Conservation (phyloP, 2,113 vertebrate genomes). For the Lagopus leucura region DNA sequence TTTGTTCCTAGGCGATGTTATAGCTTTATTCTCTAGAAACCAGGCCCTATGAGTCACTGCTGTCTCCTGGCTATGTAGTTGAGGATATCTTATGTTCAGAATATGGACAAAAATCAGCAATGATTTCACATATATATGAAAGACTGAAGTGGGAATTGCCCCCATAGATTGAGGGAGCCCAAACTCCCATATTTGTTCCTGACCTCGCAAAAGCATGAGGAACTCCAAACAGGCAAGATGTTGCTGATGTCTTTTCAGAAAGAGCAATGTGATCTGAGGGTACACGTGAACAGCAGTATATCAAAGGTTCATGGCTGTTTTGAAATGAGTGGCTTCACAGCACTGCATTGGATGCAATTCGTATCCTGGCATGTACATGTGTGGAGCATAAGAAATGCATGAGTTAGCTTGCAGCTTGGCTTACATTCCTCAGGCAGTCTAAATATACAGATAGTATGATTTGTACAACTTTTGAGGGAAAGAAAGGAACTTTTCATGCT, state of each 20-base stretch:
- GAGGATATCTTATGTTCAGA: neutral
- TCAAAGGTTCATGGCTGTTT: neutral
- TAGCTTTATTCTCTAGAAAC: neutral
- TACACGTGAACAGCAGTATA: neutral
- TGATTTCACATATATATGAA: neutral
- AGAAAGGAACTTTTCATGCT: neutral
- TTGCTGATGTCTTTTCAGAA: neutral
- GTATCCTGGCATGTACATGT: neutral
- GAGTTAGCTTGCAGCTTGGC: neutral
- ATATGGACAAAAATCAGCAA: neutral
- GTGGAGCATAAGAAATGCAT: neutral
- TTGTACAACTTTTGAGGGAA: neutral
- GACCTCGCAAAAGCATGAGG: neutral
- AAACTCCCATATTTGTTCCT: neutral
- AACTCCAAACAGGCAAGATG: neutral
- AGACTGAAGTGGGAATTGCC: neutral
- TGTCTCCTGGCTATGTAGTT: neutral
- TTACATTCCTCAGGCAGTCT: neutral
- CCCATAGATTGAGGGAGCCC: rapidly evolving
- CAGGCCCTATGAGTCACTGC: neutral
- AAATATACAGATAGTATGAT: neutral
- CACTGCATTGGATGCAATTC: neutral
- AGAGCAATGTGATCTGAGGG: rapidly evolving
- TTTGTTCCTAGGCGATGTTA: neutral
- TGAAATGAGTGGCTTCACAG: neutral